Percentiles rank a stretch among this genome's conserved stretches.
These are phyloP conservation scores for Rhineura floridana DNA, from an alignment of 2,113 vertebrate species.

Conservation along the genomic window DNA sequence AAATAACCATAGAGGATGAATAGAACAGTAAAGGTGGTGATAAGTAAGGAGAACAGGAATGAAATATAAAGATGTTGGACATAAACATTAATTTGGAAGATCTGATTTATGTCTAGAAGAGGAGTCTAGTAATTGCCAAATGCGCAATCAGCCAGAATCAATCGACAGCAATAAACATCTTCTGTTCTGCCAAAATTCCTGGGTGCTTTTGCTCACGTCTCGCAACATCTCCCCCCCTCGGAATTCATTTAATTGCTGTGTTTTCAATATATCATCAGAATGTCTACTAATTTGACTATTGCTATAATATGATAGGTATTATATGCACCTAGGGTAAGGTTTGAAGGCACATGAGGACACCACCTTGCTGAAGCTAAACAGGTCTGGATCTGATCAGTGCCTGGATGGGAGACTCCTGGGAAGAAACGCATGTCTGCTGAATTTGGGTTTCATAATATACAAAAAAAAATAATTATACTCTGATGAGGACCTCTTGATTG, in stretches of 20 bases:
- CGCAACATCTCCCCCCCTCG: too few relatives aligned
- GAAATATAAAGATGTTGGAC: neutral
- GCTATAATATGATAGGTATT: neutral
- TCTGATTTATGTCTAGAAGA: neutral
- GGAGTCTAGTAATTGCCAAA: neutral
- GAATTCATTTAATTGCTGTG: neutral
- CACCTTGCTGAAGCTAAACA: too few relatives aligned
- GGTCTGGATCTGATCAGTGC: too few relatives aligned
- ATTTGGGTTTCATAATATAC: neutral
- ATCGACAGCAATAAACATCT: neutral
- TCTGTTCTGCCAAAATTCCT: conserved; percentile 4
- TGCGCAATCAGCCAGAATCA: neutral
- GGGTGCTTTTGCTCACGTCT: neutral
- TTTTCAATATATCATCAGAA: neutral
- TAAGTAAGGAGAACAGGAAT: neutral
- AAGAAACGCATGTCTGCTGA: too few relatives aligned
- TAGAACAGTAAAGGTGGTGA: neutral
- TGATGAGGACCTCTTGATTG: neutral
- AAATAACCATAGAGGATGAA: neutral
- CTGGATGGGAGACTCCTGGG: too few relatives aligned
- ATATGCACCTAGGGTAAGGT: neutral
- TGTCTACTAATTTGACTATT: neutral
- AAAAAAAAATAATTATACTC: neutral
- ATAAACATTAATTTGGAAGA: neutral
- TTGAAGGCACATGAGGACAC: too few relatives aligned